phyloP scores from a whole-genome alignment of 2,113 vertebrate species.

The Alces alces region DNA sequence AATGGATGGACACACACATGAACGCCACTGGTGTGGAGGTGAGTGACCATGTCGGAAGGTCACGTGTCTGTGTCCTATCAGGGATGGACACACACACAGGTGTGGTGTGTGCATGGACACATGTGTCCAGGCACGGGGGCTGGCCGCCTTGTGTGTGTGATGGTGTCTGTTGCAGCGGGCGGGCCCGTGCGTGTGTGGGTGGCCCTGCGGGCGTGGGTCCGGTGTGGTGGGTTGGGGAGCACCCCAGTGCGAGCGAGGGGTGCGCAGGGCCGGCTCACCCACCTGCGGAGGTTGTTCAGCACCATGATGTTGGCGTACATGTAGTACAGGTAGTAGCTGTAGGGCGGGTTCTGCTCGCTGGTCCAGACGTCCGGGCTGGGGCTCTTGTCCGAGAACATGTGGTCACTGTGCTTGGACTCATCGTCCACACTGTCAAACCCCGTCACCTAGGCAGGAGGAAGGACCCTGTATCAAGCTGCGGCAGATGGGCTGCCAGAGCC shows the following conservation, averaged over 20 bases:
- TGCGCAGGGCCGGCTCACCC: slow-evolving; percentile 55
- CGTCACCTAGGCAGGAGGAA: slow-evolving; percentile 85
- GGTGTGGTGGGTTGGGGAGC: too few relatives aligned
- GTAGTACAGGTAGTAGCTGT: slow-evolving; percentile 97
- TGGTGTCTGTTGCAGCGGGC: too few relatives aligned
- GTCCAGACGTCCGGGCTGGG: slow-evolving; percentile 94
- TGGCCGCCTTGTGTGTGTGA: fast-evolving
- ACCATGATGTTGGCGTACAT: slow-evolving; percentile 99
- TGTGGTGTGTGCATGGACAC: not conserved
- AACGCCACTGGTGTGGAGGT: not conserved
- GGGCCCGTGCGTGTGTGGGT: fast-evolving
- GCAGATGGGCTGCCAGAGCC: not conserved
- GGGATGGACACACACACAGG: not conserved
- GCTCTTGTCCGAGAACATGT: slow-evolving; percentile 96
- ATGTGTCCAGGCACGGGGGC: not conserved
- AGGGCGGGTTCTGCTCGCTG: slow-evolving; percentile 92
- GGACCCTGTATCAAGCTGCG: not conserved
- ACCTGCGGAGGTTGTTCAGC: slow-evolving; percentile 97
- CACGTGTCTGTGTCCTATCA: not conserved
- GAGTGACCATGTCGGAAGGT: fast-evolving
- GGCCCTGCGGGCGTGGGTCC: not conserved
- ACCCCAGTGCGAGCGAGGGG: not conserved
- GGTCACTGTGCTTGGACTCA: slow-evolving; percentile 97
- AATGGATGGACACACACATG: not conserved
- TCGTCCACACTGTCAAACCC: slow-evolving; percentile 99